phyloP scores from a whole-genome alignment of 2,797 vertebrate species.

The Melanotaenia boesemani region DNA sequence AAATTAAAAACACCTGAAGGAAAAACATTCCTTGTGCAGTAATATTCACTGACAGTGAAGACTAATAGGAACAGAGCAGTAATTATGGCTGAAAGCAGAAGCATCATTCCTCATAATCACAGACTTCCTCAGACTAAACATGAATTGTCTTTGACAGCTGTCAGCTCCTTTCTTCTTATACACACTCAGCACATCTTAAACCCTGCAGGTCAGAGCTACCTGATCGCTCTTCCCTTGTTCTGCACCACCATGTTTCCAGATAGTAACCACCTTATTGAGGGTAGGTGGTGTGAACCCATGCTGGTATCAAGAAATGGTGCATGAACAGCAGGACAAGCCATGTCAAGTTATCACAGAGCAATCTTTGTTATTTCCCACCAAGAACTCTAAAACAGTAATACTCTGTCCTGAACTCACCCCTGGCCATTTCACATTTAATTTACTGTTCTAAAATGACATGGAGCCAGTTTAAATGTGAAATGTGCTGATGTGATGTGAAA shows the following conservation, averaged over 20 bases:
- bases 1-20: not conserved
- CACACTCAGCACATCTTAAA: slow-evolving; percentile 19
- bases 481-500: not conserved
- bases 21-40: not conserved
- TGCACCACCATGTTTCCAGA: not conserved
- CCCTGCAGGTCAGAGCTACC: slow-evolving; percentile 6
- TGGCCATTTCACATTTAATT: not conserved
- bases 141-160: slow-evolving; percentile 21
- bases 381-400: not conserved
- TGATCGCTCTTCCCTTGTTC: not conserved
- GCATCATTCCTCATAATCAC: slow-evolving; percentile 26
- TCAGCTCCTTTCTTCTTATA: slow-evolving; percentile 16
- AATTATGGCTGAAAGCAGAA: slow-evolving; percentile 24
- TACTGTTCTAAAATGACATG: not conserved
- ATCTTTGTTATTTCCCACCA: not conserved
- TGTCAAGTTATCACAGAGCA: not conserved
- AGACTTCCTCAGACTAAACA: slow-evolving; percentile 17
- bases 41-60: slow-evolving; percentile 8
- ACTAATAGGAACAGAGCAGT: slow-evolving; percentile 10
- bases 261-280: not conserved
- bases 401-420: not conserved
- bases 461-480: not conserved
- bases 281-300: not conserved
- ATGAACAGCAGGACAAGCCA: not conserved
- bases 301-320: not conserved